Evolutionary conservation across 2,888 invertebrate genomes (phyloP), one percentile per base, ranked within the genome.

Genomic region (Sesia bembeciformis): DNA sequence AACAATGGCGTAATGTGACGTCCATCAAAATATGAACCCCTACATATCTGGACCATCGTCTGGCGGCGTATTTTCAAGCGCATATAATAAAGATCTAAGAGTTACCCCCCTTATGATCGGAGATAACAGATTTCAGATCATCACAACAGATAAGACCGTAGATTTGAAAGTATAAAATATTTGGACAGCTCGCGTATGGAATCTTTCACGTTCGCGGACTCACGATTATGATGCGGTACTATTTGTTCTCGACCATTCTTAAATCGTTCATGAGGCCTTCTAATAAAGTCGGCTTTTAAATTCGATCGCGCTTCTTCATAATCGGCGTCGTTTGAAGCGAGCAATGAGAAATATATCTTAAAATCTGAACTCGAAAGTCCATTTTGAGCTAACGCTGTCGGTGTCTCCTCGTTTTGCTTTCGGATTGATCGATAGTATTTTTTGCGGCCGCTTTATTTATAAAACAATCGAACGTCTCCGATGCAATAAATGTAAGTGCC

Each of bases 401-500:
- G 69, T 64, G 40, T 62, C 64, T 66, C 79, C 86, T 87, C 86
- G 76, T 74, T 73, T 76, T 85, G 77, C 81, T 84, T 88, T 87
- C 87, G 87, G 87, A 87, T 89, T 89, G 89, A 89, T 89, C 84
- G 88, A 85, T 89, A 86, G 87, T 84, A 83, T 86, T 89, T 89
- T 89, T 89, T 89, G 87, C 82, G 72, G 72, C 67, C 70, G 76
- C 78, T 85, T 84, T 87, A 87, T 88, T 87, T 87, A 87, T 88
- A 89, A 89, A 88, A 89, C 88, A 89, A 88, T 89, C 80, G 88
- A 81, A 81, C 78, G 79, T 81, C 78, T 76, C 71, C 73, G 70
- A 74, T 67, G 77, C 81, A 78, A 84, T 85, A 80, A 84, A 84
- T 76, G 84, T 75, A 77, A 65, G 67, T 64, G 75, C 78, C 78